Evolutionary conservation across 2,797 vertebrate species (phyloP).

Genomic region (Ctenosaura bakeri): DNA sequence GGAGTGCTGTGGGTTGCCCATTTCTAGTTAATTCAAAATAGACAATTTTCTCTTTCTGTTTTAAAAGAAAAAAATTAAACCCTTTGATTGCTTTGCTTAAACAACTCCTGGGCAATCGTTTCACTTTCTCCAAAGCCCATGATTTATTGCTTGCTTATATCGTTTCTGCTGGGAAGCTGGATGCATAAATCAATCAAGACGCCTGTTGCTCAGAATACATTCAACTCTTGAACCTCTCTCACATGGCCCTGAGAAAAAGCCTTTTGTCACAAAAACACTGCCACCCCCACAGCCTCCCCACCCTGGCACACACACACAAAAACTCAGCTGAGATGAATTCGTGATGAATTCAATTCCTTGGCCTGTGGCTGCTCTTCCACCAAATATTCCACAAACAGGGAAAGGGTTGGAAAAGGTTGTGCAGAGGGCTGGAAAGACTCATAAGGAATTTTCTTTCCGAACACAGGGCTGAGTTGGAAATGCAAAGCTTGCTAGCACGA

Average conservation of each 20-base stretch:
- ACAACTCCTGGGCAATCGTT: slow-evolving; percentile 42
- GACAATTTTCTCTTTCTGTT: slow-evolving; percentile 44
- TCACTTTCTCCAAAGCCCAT: slow-evolving; percentile 45
- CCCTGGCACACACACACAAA: neutral
- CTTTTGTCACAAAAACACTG: neutral
- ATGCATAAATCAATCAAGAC: slow-evolving; percentile 1
- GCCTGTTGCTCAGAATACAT: slow-evolving; percentile 3
- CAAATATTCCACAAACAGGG: neutral
- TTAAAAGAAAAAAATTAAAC: neutral
- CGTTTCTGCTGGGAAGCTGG: slow-evolving; percentile 52
- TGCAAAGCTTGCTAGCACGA: neutral
- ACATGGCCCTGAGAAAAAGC: neutral
- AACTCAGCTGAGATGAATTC: slow-evolving; percentile 18
- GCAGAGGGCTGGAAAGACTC: neutral
- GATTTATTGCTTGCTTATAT: slow-evolving; percentile 61
- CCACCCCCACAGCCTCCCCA: too few species aligned
- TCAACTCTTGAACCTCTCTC: slow-evolving; percentile 19
- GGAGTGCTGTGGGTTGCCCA: too few species aligned
- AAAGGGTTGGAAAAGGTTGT: too few species aligned
- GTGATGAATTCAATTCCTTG: slow-evolving; percentile 28
- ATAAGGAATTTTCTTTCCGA: neutral
- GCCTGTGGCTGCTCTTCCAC: neutral
- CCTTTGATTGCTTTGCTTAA: slow-evolving; percentile 56
- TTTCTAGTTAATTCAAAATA: slow-evolving; percentile 58
- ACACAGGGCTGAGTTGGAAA: neutral